phyloP scores from a whole-genome alignment of 2,797 vertebrate species.

The Lagocephalus sceleratus region DNA sequence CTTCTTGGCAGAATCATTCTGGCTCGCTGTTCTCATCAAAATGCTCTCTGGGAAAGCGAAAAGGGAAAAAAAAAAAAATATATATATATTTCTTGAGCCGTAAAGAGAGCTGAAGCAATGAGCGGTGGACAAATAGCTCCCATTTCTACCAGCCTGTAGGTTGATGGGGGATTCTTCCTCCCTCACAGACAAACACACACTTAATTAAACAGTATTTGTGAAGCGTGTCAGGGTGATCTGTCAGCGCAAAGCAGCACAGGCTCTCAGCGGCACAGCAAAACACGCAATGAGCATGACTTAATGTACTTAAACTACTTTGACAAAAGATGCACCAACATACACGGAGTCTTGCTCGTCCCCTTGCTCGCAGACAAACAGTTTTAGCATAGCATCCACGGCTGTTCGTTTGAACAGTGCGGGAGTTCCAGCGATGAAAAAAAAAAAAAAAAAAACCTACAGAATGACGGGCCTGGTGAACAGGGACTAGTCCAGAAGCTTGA shows the following conservation, averaged over 20 bases:
- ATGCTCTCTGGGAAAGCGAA: neutral
- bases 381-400: constrained; percentile 6
- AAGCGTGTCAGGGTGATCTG: constrained; percentile 43
- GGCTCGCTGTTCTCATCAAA: constrained; percentile 51
- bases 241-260: constrained; percentile 38
- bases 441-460: neutral
- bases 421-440: too few species aligned
- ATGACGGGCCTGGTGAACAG: neutral
- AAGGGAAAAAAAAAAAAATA: neutral
- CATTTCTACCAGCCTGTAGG: constrained; percentile 42
- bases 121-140: constrained; percentile 54
- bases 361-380: neutral
- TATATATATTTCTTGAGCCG: constrained; percentile 33
- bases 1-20: constrained; percentile 57
- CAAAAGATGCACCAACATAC: constrained; percentile 22
- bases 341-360: constrained; percentile 6
- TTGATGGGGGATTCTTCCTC: constrained; percentile 45
- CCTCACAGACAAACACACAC: constrained; percentile 7
- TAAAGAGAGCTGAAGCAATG: constrained; percentile 41
- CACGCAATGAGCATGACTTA: constrained; percentile 18
- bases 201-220: constrained; percentile 64
- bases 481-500: neutral
- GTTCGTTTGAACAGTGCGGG: too few species aligned
- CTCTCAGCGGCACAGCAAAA: constrained; percentile 29
- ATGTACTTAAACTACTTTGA: constrained; percentile 32